phyloP scores from a whole-genome alignment of 2,113 vertebrate species.

The Otocyon megalotis region DNA sequence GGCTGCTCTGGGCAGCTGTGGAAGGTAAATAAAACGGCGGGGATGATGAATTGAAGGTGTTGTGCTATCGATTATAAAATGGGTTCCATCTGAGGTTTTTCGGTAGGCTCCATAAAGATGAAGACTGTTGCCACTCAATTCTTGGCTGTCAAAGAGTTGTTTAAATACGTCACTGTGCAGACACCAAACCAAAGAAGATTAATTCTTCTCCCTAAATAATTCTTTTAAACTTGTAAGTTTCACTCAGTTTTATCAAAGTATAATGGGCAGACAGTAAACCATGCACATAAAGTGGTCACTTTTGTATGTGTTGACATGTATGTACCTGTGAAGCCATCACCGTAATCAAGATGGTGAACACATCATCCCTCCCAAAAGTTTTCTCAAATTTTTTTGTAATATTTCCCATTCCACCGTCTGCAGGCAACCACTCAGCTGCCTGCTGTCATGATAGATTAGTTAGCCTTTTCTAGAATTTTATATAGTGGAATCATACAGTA shows the following conservation, averaged over 20 bases:
- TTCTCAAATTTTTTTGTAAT: neutral
- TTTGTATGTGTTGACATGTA: neutral
- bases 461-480: neutral
- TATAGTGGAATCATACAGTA: neutral
- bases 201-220: neutral
- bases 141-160: neutral
- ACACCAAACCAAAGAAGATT: neutral
- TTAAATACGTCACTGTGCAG: neutral
- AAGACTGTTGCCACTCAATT: constrained; percentile 17
- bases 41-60: neutral
- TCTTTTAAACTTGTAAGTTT: neutral
- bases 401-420: neutral
- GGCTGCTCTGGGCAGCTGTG: neutral
- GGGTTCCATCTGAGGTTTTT: neutral
- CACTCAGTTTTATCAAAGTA: neutral
- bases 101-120: neutral
- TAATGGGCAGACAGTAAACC: neutral
- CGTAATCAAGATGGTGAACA: neutral
- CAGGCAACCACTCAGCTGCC: neutral
- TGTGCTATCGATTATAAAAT: neutral
- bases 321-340: neutral
- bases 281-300: neutral
- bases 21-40: neutral
- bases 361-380: neutral
- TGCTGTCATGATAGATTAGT: neutral